These are phyloP conservation scores for Lycocorax pyrrhopterus DNA, from an alignment of 2,113 vertebrate genomes.

Conservation along the genomic window DNA sequence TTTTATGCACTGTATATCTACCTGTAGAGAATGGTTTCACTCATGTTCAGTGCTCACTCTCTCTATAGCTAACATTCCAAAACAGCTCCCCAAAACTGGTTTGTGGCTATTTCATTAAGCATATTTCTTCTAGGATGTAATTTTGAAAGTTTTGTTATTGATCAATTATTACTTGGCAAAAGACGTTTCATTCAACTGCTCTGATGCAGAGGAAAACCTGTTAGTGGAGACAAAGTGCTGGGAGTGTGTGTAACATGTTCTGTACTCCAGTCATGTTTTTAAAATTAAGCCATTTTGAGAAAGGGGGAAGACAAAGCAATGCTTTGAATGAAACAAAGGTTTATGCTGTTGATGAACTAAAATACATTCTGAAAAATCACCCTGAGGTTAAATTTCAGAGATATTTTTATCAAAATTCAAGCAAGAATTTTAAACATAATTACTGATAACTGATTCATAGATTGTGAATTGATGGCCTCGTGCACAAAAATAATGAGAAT, in stretches of 20 bases:
- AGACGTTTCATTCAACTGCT: not conserved
- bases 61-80: not conserved
- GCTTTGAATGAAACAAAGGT: not conserved
- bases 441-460: not conserved
- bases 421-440: not conserved
- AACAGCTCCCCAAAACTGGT: not conserved
- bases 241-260: not conserved
- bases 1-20: not conserved
- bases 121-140: not conserved
- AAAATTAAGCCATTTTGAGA: not conserved
- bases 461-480: not conserved
- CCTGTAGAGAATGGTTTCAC: not conserved
- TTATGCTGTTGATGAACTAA: not conserved
- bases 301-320: not conserved
- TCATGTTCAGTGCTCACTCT: not conserved
- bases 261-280: not conserved
- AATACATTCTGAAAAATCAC: not conserved
- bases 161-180: not conserved
- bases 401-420: not conserved
- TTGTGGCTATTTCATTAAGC: not conserved
- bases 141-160: not conserved
- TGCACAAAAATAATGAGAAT: not conserved
- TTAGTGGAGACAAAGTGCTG: not conserved
- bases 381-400: not conserved
- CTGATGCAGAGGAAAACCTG: not conserved